Conservation (phyloP, 2,888 invertebrate species). For the Lepidonotus clava region DNA sequence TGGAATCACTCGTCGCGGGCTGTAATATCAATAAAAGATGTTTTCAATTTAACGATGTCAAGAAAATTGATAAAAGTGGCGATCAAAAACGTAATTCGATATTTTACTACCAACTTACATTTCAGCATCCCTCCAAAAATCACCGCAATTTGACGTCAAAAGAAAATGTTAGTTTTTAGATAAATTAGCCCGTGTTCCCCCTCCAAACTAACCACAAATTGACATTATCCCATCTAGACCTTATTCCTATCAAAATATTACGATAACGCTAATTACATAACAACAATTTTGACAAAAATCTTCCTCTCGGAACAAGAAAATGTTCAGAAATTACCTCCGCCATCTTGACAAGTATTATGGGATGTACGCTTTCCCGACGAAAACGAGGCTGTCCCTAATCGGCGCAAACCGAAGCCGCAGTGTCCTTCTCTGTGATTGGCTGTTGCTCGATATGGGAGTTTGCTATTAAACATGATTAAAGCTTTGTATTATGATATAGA, state of each 20-base stretch:
- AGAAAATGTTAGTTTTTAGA: constrained; percentile 18
- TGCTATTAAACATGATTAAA: background rate
- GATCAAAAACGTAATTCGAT: background rate
- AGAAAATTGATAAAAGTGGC: background rate
- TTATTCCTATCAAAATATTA: constrained; percentile 23
- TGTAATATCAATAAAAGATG: constrained; percentile 43
- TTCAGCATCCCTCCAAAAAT: constrained; percentile 42
- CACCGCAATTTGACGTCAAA: constrained; percentile 47
- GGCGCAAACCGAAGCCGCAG: background rate
- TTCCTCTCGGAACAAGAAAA: background rate
- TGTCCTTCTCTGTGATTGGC: background rate
- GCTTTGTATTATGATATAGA: background rate
- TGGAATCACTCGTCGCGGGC: constrained; percentile 63
- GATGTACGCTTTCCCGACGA: constrained; percentile 68
- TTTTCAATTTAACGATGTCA: background rate
- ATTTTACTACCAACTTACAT: background rate
- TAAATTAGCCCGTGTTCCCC: background rate
- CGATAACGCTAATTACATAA: constrained; percentile 38
- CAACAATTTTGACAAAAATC: constrained; percentile 46
- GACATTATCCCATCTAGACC: constrained; percentile 1
- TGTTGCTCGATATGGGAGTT: background rate
- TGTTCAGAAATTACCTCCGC: constrained; percentile 75
- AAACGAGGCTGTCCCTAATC: constrained; percentile 71
- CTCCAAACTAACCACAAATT: background rate
- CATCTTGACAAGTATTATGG: constrained; percentile 77